phyloP scores from a whole-genome alignment of 1,140 invertebrate species.

The Aphaenogaster ashmeadi region DNA sequence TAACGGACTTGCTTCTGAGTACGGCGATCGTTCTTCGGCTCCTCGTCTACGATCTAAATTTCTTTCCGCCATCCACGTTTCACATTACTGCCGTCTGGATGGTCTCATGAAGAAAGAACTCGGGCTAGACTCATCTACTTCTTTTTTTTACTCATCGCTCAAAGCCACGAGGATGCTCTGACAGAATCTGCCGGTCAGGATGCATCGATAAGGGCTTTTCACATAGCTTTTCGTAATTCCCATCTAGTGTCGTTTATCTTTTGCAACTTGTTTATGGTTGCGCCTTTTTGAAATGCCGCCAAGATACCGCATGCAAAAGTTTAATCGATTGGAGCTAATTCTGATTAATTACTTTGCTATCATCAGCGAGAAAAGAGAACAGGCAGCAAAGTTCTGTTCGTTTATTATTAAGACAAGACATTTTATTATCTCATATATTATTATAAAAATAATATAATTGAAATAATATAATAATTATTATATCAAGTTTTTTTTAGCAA shows the following conservation, averaged over 20 bases:
- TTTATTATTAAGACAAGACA: slow-evolving; percentile 10
- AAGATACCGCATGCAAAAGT: slow-evolving; percentile 42
- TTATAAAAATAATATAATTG: not conserved
- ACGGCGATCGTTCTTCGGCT: slow-evolving; percentile 22
- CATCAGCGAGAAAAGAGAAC: not conserved
- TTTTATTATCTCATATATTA: not conserved
- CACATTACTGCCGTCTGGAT: slow-evolving; percentile 48
- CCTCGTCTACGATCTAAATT: slow-evolving; percentile 44
- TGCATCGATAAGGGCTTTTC: slow-evolving; percentile 49
- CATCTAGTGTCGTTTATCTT: slow-evolving; percentile 40
- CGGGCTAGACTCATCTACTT: slow-evolving; percentile 40
- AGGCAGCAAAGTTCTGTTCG: not conserved
- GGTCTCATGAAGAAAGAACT: slow-evolving; percentile 50
- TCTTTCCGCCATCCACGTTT: slow-evolving; percentile 35
- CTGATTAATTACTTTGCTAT: slow-evolving; percentile 53
- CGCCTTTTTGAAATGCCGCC: slow-evolving; percentile 40
- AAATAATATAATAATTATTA: slow-evolving; percentile 4
- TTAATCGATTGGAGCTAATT: slow-evolving; percentile 58
- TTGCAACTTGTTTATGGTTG: slow-evolving; percentile 52
- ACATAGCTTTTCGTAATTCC: slow-evolving; percentile 34
- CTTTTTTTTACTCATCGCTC: slow-evolving; percentile 73
- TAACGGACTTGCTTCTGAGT: slow-evolving; percentile 25
- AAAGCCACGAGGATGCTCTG: slow-evolving; percentile 66
- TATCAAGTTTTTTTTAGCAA: not conserved
- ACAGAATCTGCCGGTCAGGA: slow-evolving; percentile 62